Percentiles rank a stretch among this genome's conserved stretches.
Conservation (phyloP, 2,888 invertebrate genomes). For the Resseliella maxima region DNA sequence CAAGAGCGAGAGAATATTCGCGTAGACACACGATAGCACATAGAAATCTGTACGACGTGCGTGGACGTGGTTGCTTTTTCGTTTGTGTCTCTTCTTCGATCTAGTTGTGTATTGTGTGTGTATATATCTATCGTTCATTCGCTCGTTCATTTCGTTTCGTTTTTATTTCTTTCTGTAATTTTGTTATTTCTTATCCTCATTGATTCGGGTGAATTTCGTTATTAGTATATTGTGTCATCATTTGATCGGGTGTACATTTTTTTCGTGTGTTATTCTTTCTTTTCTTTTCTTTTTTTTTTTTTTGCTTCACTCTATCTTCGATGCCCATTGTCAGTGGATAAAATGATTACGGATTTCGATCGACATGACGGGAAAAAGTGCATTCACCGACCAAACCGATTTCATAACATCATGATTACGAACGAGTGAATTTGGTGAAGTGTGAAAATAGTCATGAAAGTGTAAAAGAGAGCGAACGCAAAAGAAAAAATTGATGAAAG, state of each 20-base stretch:
- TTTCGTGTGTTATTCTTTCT: not conserved
- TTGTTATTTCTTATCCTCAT: not conserved
- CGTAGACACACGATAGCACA: slow-evolving; percentile 36
- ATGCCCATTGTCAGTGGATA: not conserved
- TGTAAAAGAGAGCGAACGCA: not conserved
- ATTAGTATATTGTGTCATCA: not conserved
- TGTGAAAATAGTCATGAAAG: not conserved
- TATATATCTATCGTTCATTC: not conserved
- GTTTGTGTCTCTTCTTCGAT: slow-evolving; percentile 27
- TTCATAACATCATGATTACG: slow-evolving; percentile 38
- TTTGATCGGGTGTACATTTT: not conserved
- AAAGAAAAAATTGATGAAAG: no score
- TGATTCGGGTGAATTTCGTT: not conserved
- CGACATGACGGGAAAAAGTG: not conserved
- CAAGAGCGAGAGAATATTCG: slow-evolving; percentile 40
- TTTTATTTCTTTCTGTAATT: not conserved
- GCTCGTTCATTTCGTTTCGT: not conserved
- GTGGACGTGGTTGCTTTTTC: slow-evolving; percentile 53
- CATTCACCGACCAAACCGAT: not conserved
- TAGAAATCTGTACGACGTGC: slow-evolving; percentile 55
- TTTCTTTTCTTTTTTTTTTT: no score
- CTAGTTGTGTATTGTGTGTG: not conserved
- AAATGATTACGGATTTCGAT: not conserved
- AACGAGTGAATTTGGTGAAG: slow-evolving; percentile 18
- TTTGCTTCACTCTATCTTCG: not conserved